Conservation (phyloP, 2,888 invertebrate genomes). For the Macaria notata region DNA sequence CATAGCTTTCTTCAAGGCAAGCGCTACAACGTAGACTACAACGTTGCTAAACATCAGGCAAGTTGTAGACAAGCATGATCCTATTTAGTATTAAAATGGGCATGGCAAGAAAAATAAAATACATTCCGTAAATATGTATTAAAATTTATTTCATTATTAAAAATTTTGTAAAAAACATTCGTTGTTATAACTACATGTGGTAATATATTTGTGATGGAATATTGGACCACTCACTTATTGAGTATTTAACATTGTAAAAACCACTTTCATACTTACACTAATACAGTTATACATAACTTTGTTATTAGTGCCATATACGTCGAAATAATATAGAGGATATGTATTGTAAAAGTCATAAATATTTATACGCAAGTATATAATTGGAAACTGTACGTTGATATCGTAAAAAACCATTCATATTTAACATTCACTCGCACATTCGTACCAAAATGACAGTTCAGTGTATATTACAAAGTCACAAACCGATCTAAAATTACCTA, state of each 20-base stretch:
- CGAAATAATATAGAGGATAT: conserved; percentile 41
- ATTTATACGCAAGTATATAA: conserved; percentile 25
- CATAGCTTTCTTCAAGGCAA: too few species aligned
- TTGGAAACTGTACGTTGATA: conserved; percentile 18
- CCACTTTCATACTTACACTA: conserved; percentile 30
- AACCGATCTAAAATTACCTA: conserved; percentile 57
- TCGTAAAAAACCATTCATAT: conserved; percentile 22
- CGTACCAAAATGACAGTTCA: conserved; percentile 63
- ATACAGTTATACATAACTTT: conserved; percentile 27
- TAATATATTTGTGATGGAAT: conserved; percentile 74
- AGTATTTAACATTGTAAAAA: conserved; percentile 52
- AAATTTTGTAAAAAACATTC: conserved; percentile 68
- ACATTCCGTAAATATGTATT: conserved; percentile 49
- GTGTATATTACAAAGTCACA: conserved; percentile 70
- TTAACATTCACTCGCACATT: conserved; percentile 41
- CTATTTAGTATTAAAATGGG: too few species aligned
- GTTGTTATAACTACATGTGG: conserved; percentile 69
- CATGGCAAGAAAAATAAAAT: conserved; percentile 36
- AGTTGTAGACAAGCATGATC: too few species aligned
- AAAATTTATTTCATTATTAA: conserved; percentile 62
- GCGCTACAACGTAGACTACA: too few species aligned
- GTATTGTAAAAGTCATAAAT: conserved; percentile 46
- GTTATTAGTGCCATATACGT: conserved; percentile 32
- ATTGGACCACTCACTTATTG: conserved; percentile 59
- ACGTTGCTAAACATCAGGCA: too few species aligned